These are phyloP conservation scores for Tillus elongatus DNA, from an alignment of 2,888 invertebrate species.

Conservation along the genomic window DNA sequence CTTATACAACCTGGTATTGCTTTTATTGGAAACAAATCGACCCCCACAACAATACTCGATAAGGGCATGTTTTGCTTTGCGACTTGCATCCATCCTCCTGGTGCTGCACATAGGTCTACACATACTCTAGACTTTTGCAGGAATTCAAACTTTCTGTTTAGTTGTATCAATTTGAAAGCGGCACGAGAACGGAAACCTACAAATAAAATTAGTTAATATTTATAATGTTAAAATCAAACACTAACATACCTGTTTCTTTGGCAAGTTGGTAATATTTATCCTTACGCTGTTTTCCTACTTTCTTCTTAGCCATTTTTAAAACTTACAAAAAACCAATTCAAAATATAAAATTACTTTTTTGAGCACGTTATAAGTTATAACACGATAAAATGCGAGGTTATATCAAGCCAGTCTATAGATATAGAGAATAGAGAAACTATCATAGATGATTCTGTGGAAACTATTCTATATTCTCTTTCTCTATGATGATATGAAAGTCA, in stretches of 20 bases:
- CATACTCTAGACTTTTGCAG: conserved; percentile 92
- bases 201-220: conserved; percentile 11
- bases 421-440: no score
- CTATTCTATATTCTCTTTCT: no score
- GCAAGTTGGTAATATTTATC: conserved; percentile 98
- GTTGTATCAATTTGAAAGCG: conserved; percentile 97
- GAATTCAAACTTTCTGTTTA: conserved; percentile 96
- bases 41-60: conserved; percentile 87
- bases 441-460: no score
- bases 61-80: conserved; percentile 96
- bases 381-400: no score
- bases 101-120: conserved; percentile 97
- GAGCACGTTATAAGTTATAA: no score
- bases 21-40: conserved; percentile 92
- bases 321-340: conserved; percentile 6
- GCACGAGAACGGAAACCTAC: conserved; percentile 93
- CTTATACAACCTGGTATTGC: conserved; percentile 84
- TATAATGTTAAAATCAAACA: not conserved
- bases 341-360: no score
- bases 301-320: conserved; percentile 84
- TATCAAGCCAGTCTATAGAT: no score
- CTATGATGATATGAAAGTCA: no score
- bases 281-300: conserved; percentile 95
- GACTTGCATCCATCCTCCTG: conserved; percentile 99
- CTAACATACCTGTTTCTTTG: conserved; percentile 83